These are phyloP conservation scores for Mellivora capensis DNA, from an alignment of 2,113 vertebrate genomes.

Conservation along the genomic window DNA sequence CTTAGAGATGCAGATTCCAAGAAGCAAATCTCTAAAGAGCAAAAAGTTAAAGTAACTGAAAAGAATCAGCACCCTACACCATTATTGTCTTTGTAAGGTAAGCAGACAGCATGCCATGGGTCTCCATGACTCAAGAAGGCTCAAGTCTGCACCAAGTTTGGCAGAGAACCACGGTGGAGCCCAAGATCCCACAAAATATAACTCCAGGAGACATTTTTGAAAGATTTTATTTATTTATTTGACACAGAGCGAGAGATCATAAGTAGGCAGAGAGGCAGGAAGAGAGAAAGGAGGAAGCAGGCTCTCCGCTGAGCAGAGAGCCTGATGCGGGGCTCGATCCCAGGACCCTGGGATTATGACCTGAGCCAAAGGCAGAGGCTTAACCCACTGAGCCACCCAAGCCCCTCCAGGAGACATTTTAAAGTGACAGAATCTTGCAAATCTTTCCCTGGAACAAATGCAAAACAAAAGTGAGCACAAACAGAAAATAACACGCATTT, in stretches of 20 bases:
- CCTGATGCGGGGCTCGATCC: too few relatives aligned
- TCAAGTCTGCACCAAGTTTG: neutral
- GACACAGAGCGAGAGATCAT: too few relatives aligned
- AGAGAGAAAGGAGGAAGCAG: too few relatives aligned
- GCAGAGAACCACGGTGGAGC: neutral
- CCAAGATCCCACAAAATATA: constrained; percentile 1
- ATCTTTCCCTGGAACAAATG: neutral
- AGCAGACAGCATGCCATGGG: neutral
- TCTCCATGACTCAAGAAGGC: neutral
- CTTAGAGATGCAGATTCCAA: neutral
- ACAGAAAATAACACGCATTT: neutral
- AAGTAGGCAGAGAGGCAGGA: too few relatives aligned
- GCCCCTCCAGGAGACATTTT: neutral
- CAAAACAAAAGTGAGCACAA: neutral
- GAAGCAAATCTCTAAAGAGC: neutral
- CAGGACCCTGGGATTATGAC: too few relatives aligned
- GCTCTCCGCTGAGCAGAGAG: too few relatives aligned
- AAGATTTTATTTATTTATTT: too few relatives aligned
- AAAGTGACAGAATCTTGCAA: constrained; percentile 7
- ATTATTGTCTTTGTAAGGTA: neutral
- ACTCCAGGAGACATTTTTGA: neutral
- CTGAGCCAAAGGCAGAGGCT: too few relatives aligned
- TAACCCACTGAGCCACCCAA: too few relatives aligned
- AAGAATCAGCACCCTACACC: neutral
- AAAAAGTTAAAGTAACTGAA: neutral